Evolutionary conservation across 2,888 invertebrate genomes (phyloP), one percentile per base, ranked within the genome.

Genomic region (Trichopria drosophilae): DNA sequence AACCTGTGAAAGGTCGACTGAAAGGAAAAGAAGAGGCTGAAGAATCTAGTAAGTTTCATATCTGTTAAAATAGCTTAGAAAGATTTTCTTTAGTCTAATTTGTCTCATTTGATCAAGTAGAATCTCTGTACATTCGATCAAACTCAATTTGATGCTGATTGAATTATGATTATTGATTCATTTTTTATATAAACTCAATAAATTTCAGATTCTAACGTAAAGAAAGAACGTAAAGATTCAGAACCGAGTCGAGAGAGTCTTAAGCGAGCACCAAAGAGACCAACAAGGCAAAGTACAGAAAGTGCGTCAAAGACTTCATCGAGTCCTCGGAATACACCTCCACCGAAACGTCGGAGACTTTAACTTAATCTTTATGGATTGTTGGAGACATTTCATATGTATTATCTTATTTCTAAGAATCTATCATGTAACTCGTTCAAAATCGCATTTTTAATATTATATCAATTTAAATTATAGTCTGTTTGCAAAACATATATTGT

Each of bases 301-400:
- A 73, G 66, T 42, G 63, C 69, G 5, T 67, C 68, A 3, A 75
- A 74, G 59, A 65, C 72, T 23, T 66, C 73, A 6, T 66, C 74
- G 2, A 75, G 75, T 60, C 75, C 75, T 20, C 63, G 75, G 34
- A 72, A 75, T 57, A 75, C 75, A 19, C 75, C 75, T 6, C 75
- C 75, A 1, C 66, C 68, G 1, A 75, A 75, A 61, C 68, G 75
- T 44, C 64, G 75, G 52, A 67, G 75, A 49, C 68, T 72, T 67
- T 73, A 67, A 66, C 57, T 41, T 10, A 34, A 34, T 16, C 20
- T 31, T 48, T 52, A 45, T 24, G 48, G 6, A 48, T 46, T n/a
- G n/a, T n/a, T n/a, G n/a, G n/a, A n/a, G n/a, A n/a, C n/a, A n/a
- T n/a, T n/a, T n/a, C n/a, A n/a, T n/a, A n/a, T n/a, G n/a, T n/a